Conservation (phyloP, 1,140 invertebrate species). For the Odontomachus brunneus region DNA sequence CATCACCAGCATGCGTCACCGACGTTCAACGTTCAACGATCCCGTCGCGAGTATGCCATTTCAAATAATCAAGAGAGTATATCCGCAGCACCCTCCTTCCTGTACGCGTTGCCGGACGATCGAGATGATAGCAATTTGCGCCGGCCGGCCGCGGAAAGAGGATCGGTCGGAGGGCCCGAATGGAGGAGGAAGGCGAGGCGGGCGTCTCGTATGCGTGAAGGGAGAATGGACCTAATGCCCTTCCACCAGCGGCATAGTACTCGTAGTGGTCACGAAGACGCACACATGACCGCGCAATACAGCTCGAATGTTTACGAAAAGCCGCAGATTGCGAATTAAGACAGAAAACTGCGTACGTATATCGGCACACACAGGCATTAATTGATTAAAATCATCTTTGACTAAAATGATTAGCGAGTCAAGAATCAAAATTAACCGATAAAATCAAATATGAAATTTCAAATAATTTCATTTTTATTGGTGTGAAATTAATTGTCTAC, state of each 20-base stretch:
- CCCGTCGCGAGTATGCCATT: constrained; percentile 36
- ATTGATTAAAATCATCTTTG: no score
- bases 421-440: no score
- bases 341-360: no score
- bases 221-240: constrained; percentile 44
- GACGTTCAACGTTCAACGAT: constrained; percentile 47
- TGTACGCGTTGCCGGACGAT: constrained; percentile 71
- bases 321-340: no score
- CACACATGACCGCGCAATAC: constrained; percentile 1
- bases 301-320: constrained; percentile 36
- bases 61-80: constrained; percentile 60
- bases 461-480: no score
- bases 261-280: constrained; percentile 29
- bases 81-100: constrained; percentile 77
- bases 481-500: no score
- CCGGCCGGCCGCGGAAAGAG: constrained; percentile 61
- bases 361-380: no score
- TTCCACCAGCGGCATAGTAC: constrained; percentile 21
- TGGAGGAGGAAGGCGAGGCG: constrained; percentile 20
- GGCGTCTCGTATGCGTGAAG: constrained; percentile 32
- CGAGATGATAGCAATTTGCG: constrained; percentile 80
- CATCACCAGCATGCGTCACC: background rate
- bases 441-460: no score
- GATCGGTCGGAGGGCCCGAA: constrained; percentile 47
- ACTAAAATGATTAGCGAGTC: no score